Evolutionary conservation across 2,888 invertebrate genomes (phyloP).

Genomic region (Masnerella sp.): DNA sequence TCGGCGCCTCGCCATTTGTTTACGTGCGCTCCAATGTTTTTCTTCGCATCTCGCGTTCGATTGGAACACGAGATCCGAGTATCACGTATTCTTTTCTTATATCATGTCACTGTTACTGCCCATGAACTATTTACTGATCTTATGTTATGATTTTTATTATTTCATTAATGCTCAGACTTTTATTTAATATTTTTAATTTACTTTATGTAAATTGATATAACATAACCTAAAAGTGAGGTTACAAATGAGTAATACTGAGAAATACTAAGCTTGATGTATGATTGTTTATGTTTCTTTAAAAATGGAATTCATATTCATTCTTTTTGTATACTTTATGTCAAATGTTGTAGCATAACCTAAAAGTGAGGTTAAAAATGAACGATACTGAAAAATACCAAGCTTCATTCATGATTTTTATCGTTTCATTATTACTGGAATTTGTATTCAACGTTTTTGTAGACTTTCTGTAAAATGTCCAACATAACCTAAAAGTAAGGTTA

Average conservation of each 20-base stretch:
- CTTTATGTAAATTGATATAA: neutral
- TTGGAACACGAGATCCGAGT: constrained; percentile 38
- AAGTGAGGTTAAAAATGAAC: neutral
- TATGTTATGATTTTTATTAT: constrained; percentile 30
- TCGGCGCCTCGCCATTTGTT: constrained; percentile 52
- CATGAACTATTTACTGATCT: constrained; percentile 40
- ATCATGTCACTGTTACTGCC: constrained; percentile 36
- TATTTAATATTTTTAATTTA: too few relatives aligned
- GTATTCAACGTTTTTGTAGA: too few relatives aligned
- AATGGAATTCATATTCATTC: too few relatives aligned
- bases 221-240: neutral
- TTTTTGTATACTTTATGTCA: too few relatives aligned
- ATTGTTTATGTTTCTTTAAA: too few relatives aligned
- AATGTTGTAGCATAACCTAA: neutral
- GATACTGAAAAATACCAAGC: too few relatives aligned
- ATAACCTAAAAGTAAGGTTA: too few relatives aligned
- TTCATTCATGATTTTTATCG: too few relatives aligned
- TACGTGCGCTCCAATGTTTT: constrained; percentile 40
- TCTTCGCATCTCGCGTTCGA: constrained; percentile 41
- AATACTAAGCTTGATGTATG: too few relatives aligned
- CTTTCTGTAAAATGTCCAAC: too few relatives aligned
- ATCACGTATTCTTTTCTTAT: constrained; percentile 41
- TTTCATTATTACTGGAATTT: too few relatives aligned
- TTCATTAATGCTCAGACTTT: constrained; percentile 13
- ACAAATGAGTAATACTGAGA: neutral